A percentile compares a stretch with the other conserved stretches of the same genome.
These are phyloP conservation scores for Conus canariensis DNA, from an alignment of 2,888 invertebrate species.

Conservation along the genomic window DNA sequence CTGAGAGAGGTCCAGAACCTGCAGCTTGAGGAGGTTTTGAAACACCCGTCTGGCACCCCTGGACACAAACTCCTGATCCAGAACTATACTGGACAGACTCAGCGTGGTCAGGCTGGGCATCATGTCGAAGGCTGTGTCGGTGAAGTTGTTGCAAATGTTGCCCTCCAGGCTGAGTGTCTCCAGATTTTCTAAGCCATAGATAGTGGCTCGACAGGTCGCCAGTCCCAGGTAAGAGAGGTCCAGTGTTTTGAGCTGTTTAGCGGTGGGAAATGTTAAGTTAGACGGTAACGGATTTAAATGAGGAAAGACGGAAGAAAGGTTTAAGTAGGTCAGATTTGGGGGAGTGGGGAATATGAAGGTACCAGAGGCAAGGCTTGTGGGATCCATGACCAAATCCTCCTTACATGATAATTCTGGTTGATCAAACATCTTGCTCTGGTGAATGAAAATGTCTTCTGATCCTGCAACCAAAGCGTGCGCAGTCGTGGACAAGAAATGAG, in stretches of 20 bases:
- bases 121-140: not conserved
- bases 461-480: not conserved
- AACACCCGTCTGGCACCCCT: not conserved
- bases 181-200: not conserved
- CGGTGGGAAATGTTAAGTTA: not conserved
- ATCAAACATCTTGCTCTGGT: not conserved
- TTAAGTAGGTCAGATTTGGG: not conserved
- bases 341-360: not conserved
- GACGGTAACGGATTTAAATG: not conserved
- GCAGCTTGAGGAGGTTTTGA: not conserved
- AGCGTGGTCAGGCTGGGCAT: not conserved
- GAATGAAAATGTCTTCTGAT: not conserved
- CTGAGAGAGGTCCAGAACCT: not conserved
- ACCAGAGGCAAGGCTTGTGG: not conserved
- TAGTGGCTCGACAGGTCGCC: not conserved
- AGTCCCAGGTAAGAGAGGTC: not conserved
- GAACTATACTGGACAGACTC: not conserved
- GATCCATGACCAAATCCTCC: not conserved
- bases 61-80: not conserved
- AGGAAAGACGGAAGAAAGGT: not conserved
- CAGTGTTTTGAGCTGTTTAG: not conserved
- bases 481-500: not conserved
- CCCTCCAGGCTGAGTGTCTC: not conserved
- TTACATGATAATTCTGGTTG: not conserved
- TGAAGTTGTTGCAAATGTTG: not conserved